phyloP scores from a whole-genome alignment of 2,888 invertebrate species.

The Dendrolimus pini region DNA sequence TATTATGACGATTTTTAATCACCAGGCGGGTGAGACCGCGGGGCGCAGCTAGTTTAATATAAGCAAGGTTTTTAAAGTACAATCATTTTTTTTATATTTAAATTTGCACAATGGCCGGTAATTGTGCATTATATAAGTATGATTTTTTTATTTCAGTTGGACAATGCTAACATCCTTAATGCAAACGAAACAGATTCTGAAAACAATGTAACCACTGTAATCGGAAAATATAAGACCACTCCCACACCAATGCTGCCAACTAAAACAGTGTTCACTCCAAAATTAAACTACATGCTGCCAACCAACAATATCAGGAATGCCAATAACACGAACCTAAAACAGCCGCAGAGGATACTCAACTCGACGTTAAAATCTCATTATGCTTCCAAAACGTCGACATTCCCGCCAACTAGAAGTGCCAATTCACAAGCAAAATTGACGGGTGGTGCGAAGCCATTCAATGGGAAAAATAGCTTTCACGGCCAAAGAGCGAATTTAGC shows the following conservation, averaged over 20 bases:
- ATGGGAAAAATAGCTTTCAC: slow-evolving; percentile 58
- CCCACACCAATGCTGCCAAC: slow-evolving; percentile 61
- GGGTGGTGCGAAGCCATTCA: slow-evolving; percentile 48
- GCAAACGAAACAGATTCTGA: slow-evolving; percentile 62
- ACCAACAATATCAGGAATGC: slow-evolving; percentile 64
- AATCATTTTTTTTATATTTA: no score
- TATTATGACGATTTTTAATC: no score
- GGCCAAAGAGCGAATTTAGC: slow-evolving; percentile 66
- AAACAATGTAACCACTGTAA: slow-evolving; percentile 63
- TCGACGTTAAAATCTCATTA: slow-evolving; percentile 50
- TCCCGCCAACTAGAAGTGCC: slow-evolving; percentile 66
- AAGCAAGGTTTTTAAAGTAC: no score
- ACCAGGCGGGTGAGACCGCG: no score
- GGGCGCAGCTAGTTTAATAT: no score
- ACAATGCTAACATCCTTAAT: slow-evolving; percentile 54
- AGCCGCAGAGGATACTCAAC: slow-evolving; percentile 42
- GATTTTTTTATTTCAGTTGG: slow-evolving; percentile 40
- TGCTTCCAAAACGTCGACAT: slow-evolving; percentile 62
- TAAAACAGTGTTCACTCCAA: slow-evolving; percentile 57
- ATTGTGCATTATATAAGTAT: no score
- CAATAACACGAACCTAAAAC: slow-evolving; percentile 58
- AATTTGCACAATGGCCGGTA: no score
- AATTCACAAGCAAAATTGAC: slow-evolving; percentile 51
- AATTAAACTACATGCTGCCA: slow-evolving; percentile 66
- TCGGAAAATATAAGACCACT: slow-evolving; percentile 65